phyloP scores from a whole-genome alignment of 2,113 vertebrate genomes.

The Cricetomys ansorgei region DNA sequence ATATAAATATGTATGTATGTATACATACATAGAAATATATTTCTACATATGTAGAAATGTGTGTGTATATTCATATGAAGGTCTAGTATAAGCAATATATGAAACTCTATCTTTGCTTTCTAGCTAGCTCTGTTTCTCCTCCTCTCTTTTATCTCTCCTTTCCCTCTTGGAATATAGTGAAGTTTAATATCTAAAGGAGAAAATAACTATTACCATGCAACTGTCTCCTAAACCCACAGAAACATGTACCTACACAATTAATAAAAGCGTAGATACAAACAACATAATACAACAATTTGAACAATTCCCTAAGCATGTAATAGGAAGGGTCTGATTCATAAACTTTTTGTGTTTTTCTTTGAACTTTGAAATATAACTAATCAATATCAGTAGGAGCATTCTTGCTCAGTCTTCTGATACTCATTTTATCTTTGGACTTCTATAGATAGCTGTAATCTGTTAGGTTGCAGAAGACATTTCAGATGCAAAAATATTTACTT shows the following conservation, averaged over 20 bases:
- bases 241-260: not conserved
- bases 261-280: not conserved
- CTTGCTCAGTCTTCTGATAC: not conserved
- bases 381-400: not conserved
- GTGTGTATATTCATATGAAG: not conserved
- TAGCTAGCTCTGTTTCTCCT: not conserved
- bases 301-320: not conserved
- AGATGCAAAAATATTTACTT: conserved; percentile 28
- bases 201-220: not conserved
- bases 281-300: not conserved
- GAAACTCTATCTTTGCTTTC: not conserved
- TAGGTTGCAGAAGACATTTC: conserved; percentile 33
- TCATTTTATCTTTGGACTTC: conserved; percentile 49
- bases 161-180: not conserved
- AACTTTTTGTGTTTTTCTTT: conserved; percentile 5
- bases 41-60: not conserved
- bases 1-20: not conserved
- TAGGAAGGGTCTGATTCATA: not conserved
- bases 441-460: not conserved
- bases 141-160: not conserved
- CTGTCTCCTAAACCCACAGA: not conserved
- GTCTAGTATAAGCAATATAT: not conserved
- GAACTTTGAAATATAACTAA: not conserved
- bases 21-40: not conserved
- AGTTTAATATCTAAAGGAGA: conserved; percentile 8